phyloP scores from a whole-genome alignment of 2,113 vertebrate genomes.

The western clawed frog (Xenopus tropicalis) region DNA sequence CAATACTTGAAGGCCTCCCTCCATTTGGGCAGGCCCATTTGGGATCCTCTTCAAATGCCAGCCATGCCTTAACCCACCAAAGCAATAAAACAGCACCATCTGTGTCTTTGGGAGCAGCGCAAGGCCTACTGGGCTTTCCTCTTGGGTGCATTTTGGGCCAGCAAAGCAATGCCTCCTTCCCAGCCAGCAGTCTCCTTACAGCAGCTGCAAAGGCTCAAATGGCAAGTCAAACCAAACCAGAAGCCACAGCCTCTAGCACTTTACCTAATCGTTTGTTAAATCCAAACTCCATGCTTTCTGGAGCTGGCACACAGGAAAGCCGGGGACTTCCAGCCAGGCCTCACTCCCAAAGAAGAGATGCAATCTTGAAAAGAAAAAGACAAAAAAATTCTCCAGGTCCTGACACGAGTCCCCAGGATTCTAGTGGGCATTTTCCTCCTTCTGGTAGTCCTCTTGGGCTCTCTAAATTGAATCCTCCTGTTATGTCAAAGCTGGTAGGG shows the following conservation, averaged over 20 bases:
- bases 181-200: slow-evolving; percentile 82
- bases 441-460: slow-evolving; percentile 24
- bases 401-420: slow-evolving; percentile 28
- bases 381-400: slow-evolving; percentile 26
- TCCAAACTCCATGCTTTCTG: slow-evolving; percentile 47
- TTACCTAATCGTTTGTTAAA: slow-evolving; percentile 68
- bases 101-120: slow-evolving; percentile 58
- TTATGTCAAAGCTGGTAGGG: slow-evolving; percentile 37
- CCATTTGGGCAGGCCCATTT: slow-evolving; percentile 34
- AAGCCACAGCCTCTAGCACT: slow-evolving; percentile 70
- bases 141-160: slow-evolving; percentile 71
- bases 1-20: slow-evolving; percentile 54
- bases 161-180: slow-evolving; percentile 73
- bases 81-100: slow-evolving; percentile 62
- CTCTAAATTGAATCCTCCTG: slow-evolving; percentile 19
- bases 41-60: slow-evolving; percentile 55
- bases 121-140: slow-evolving; percentile 67
- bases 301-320: slow-evolving; percentile 48
- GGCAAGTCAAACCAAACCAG: slow-evolving; percentile 65
- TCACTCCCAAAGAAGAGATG: slow-evolving; percentile 46
- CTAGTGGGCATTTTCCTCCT: slow-evolving; percentile 4
- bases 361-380: slow-evolving; percentile 32
- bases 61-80: slow-evolving; percentile 56
- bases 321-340: slow-evolving; percentile 37
- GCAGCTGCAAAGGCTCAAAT: slow-evolving; percentile 85